phyloP scores from a whole-genome alignment of 2,113 vertebrate species.

The Clupea harengus region DNA sequence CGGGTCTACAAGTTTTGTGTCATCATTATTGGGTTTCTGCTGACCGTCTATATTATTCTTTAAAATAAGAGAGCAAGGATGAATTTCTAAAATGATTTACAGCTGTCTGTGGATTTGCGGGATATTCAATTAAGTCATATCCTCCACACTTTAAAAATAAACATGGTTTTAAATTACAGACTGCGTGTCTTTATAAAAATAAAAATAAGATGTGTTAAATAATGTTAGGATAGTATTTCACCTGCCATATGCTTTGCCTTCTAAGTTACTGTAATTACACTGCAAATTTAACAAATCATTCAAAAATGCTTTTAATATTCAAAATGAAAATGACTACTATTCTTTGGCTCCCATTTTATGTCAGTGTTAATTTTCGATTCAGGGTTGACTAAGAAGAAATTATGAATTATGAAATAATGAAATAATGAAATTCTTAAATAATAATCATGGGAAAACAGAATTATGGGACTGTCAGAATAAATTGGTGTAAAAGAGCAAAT shows the following conservation, averaged over 20 bases:
- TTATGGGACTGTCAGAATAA: background rate
- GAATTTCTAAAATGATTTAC: background rate
- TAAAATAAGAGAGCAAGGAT: background rate
- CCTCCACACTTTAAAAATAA: background rate
- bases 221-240: background rate
- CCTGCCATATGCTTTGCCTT: background rate
- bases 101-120: background rate
- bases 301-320: background rate
- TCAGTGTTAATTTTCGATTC: background rate
- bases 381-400: background rate
- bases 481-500: background rate
- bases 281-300: background rate
- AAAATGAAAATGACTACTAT: background rate
- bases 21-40: background rate
- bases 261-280: background rate
- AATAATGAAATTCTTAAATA: background rate
- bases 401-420: background rate
- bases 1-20: background rate
- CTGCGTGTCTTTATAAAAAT: background rate
- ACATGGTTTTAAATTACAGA: background rate
- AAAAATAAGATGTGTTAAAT: background rate
- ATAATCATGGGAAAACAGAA: background rate
- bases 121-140: conserved; percentile 3
- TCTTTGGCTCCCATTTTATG: background rate
- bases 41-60: background rate